These are phyloP conservation scores for Brachionus koreanus DNA, from an alignment of 1,140 invertebrate genomes.

Conservation along the genomic window DNA sequence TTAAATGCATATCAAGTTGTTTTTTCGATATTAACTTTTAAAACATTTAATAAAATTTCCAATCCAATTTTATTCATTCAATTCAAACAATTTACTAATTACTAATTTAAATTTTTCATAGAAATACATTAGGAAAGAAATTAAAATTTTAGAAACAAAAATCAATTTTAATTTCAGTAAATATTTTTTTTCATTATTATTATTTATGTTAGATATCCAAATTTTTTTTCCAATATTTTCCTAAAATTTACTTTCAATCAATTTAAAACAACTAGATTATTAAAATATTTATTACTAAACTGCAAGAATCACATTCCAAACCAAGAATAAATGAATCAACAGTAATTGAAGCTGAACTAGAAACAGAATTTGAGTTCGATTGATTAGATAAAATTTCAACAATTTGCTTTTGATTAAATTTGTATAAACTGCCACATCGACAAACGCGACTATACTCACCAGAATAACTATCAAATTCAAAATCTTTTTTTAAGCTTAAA, in stretches of 20 bases:
- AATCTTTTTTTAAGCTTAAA: constrained; percentile 20
- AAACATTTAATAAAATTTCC: neutral
- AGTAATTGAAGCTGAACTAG: neutral
- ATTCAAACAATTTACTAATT: neutral
- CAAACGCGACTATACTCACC: neutral
- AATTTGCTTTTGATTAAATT: neutral
- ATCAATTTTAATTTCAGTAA: neutral
- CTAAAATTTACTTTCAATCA: neutral
- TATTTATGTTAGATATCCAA: neutral
- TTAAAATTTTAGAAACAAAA: neutral
- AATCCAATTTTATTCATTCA: neutral
- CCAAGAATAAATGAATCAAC: neutral
- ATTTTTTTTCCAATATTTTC: neutral
- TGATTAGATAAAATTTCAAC: neutral
- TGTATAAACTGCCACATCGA: constrained; percentile 21
- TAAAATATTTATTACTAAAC: constrained; percentile 25
- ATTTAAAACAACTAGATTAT: neutral
- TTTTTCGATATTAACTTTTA: neutral
- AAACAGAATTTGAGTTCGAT: neutral
- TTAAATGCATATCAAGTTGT: too few species aligned
- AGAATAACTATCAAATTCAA: neutral
- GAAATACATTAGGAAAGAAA: neutral
- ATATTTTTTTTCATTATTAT: neutral
- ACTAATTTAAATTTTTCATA: neutral
- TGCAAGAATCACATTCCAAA: constrained; percentile 27